Percentiles rank a stretch among this genome's conserved stretches.
These are phyloP conservation scores for Alloscopus bannaensis DNA, from an alignment of 2,888 invertebrate genomes.

Conservation along the genomic window DNA sequence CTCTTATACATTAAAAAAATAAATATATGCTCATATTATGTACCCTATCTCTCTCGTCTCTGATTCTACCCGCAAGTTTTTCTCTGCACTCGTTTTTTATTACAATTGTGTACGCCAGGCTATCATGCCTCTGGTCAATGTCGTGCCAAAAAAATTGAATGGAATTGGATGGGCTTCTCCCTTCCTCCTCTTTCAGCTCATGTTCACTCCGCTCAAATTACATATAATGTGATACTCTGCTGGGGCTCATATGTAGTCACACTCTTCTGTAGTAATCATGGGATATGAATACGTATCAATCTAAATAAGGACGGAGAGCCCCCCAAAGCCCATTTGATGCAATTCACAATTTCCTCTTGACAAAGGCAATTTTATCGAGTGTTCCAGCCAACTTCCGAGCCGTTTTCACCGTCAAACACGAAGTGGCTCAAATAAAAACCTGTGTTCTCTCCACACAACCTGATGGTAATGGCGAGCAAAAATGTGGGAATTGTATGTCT, in stretches of 20 bases:
- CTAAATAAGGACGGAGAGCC: neutral
- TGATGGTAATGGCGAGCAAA: no score
- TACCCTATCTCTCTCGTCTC: no score
- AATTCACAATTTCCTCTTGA: constrained; percentile 45
- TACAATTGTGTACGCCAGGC: neutral
- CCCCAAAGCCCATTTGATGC: constrained; percentile 23
- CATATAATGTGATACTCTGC: neutral
- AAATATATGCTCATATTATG: constrained; percentile 21
- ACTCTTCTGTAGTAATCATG: constrained; percentile 6
- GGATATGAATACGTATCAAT: constrained; percentile 26
- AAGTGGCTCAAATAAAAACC: constrained; percentile 7
- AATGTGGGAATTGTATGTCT: no score
- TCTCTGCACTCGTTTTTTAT: no score
- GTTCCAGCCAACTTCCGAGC: no score
- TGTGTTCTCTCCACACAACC: no score
- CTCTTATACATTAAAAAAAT: constrained; percentile 10
- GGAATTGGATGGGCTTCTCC: constrained; percentile 24
- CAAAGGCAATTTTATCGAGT: constrained; percentile 25
- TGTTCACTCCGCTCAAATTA: neutral
- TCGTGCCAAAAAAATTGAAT: constrained; percentile 44
- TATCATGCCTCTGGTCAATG: constrained; percentile 13
- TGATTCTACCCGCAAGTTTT: no score
- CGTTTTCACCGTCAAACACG: no score
- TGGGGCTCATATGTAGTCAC: no score
- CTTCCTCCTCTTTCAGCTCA: constrained; percentile 1